Conservation (phyloP, 2,888 invertebrate species). For the Epicampocera succincta region DNA sequence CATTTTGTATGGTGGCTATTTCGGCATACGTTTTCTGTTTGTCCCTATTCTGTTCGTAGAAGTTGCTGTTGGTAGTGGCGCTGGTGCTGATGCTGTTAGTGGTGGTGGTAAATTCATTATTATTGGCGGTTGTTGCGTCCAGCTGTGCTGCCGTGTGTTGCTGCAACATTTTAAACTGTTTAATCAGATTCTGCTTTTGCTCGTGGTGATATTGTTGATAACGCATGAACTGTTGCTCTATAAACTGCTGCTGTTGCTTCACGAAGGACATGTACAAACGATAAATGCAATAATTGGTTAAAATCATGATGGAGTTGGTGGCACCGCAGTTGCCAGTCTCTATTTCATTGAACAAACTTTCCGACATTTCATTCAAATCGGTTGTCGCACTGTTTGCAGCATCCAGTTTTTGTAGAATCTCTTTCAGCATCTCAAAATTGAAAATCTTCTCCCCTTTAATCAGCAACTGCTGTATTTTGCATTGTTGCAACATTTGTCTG, state of each 20-base stretch:
- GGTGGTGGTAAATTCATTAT: background rate
- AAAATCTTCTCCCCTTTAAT: conserved; percentile 86
- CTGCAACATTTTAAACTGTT: conserved; percentile 72
- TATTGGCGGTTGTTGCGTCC: background rate
- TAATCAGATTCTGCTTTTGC: conserved; percentile 69
- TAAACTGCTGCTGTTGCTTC: conserved; percentile 82
- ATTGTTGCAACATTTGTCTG: conserved; percentile 88
- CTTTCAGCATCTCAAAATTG: conserved; percentile 86
- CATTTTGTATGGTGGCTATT: conserved; percentile 72
- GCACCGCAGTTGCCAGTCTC: conserved; percentile 12
- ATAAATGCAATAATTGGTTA: conserved; percentile 90
- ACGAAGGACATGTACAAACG: conserved; percentile 84
- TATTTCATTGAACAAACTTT: conserved; percentile 19
- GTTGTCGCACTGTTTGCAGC: conserved; percentile 73
- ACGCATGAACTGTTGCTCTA: conserved; percentile 74
- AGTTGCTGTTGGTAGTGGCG: conserved; percentile 48
- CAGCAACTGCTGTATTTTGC: conserved; percentile 87
- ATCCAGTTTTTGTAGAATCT: conserved; percentile 82
- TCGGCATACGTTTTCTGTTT: conserved; percentile 75
- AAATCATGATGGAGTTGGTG: conserved; percentile 86
- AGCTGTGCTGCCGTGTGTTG: conserved; percentile 65
- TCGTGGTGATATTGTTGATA: conserved; percentile 74
- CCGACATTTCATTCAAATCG: conserved; percentile 40
- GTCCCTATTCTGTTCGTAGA: conserved; percentile 59
- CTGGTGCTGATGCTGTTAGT: conserved; percentile 10